Evolutionary conservation across 1,140 invertebrate species (phyloP).

Genomic region (Cheumatopsyche charites): DNA sequence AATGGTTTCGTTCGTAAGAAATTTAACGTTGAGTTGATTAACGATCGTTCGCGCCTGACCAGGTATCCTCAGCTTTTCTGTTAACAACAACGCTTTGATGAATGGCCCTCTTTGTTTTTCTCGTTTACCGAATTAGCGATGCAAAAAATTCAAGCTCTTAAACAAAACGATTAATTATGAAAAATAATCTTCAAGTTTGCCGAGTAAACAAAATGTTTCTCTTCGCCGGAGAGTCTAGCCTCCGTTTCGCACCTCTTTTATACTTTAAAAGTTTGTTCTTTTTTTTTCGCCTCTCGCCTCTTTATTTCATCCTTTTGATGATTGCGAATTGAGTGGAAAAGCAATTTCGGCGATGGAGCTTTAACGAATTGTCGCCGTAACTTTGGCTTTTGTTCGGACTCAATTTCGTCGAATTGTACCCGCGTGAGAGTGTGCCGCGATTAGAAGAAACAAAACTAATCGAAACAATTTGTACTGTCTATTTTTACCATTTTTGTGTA

Average conservation of each 20-base stretch:
- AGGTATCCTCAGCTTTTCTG: constrained; percentile 7
- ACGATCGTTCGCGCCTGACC: constrained; percentile 11
- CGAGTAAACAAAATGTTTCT: too few species aligned
- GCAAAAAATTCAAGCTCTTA: constrained; percentile 7
- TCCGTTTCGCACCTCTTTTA: background rate
- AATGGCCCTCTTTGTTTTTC: constrained; percentile 15
- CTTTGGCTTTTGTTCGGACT: constrained; percentile 15
- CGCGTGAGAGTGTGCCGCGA: background rate
- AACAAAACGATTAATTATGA: too few species aligned
- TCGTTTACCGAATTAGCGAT: background rate
- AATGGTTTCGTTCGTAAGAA: too few species aligned
- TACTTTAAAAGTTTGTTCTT: background rate
- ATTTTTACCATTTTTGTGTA: too few species aligned
- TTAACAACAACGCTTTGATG: constrained; percentile 20
- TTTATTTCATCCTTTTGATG: background rate
- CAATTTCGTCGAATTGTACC: constrained; percentile 19
- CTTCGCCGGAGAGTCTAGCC: too few species aligned
- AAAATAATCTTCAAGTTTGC: too few species aligned
- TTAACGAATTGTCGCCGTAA: constrained; percentile 21
- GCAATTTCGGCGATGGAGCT: constrained; percentile 19
- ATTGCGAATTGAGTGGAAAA: constrained; percentile 20
- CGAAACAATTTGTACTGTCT: too few species aligned
- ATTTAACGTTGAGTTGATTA: background rate
- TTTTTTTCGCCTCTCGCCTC: background rate
- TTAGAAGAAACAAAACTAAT: background rate